Conservation (phyloP, 2,113 vertebrate species). For the Silurus glanis region DNA sequence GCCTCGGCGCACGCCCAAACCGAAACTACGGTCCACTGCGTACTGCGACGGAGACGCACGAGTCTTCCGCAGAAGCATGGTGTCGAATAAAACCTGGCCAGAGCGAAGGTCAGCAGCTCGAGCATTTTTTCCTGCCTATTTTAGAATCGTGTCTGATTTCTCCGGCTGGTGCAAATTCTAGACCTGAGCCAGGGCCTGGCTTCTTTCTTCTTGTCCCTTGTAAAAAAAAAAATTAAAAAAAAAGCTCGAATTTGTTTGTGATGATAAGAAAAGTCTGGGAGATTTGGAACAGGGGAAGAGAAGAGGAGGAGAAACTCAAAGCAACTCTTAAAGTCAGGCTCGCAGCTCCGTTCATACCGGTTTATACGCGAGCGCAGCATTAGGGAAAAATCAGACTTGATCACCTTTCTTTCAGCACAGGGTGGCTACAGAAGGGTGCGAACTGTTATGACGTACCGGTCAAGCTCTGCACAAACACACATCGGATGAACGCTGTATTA, state of each 20-base stretch:
- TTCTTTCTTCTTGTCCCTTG: background rate
- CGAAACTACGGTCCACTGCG: background rate
- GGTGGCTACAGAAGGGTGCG: background rate
- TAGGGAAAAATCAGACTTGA: background rate
- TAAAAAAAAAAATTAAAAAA: too few relatives aligned
- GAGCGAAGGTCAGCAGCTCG: background rate
- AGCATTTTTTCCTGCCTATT: background rate
- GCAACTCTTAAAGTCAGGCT: background rate
- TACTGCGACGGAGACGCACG: too few relatives aligned
- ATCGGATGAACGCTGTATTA: background rate
- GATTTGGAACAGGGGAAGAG: background rate
- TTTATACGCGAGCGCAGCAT: conserved; percentile 43
- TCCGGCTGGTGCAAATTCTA: background rate
- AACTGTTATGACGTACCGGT: background rate
- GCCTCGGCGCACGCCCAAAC: background rate
- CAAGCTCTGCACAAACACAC: background rate
- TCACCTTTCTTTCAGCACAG: background rate
- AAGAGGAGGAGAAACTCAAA: background rate
- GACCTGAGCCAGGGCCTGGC: background rate
- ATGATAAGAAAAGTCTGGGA: background rate
- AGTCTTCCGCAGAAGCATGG: background rate
- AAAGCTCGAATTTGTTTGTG: background rate
- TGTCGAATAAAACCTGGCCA: background rate
- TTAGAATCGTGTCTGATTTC: background rate
- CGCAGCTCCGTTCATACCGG: background rate